Evolutionary conservation across 2,113 vertebrate species (phyloP).

Genomic region (Anguilla rostrata): DNA sequence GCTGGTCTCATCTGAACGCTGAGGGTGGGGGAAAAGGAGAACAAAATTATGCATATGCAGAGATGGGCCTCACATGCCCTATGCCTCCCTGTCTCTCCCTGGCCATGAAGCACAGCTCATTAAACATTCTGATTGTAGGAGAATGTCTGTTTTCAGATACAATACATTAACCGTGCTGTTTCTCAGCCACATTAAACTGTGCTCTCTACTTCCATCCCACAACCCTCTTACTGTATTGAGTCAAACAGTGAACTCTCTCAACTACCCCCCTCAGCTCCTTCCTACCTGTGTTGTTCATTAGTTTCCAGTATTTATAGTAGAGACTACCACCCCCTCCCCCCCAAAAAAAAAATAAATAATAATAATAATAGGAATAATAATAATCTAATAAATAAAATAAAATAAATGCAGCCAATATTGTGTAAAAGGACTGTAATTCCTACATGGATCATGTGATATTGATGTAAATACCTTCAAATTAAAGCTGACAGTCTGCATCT

Average conservation of each 20-base stretch:
- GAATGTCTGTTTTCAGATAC: slow-evolving; percentile 38
- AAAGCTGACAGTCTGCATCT: no score
- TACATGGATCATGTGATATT: no score
- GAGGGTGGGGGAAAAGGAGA: neutral
- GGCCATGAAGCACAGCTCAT: slow-evolving; percentile 29
- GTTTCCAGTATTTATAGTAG: no score
- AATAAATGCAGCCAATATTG: no score
- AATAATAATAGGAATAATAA: no score
- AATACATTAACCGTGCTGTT: neutral
- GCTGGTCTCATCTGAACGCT: neutral
- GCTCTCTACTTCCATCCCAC: neutral
- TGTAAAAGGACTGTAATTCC: no score
- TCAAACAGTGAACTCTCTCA: neutral
- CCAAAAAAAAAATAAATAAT: no score
- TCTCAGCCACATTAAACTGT: neutral
- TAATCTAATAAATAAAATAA: no score
- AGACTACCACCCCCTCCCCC: no score
- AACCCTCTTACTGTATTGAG: no score
- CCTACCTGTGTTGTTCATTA: neutral
- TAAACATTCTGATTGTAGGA: slow-evolving; percentile 32
- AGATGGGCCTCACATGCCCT: neutral
- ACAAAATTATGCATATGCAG: neutral
- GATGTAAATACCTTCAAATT: no score
- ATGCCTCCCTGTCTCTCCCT: neutral
- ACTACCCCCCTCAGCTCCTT: neutral